phyloP scores from a whole-genome alignment of 2,113 vertebrate species.

The Bombycilla garrulus region DNA sequence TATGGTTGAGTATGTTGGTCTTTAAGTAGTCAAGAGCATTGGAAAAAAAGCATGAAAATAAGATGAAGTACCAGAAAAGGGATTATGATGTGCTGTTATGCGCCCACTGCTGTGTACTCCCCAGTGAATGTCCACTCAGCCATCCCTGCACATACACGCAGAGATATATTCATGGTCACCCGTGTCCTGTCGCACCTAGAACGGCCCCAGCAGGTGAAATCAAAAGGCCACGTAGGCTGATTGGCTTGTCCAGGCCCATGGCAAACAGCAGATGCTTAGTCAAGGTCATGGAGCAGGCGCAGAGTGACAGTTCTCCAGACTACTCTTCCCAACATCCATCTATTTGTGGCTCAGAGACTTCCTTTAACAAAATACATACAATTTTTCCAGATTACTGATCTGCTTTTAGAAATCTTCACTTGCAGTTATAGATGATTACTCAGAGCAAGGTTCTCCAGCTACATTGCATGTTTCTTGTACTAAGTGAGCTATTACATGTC shows the following conservation, averaged over 20 bases:
- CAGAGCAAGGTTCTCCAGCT: not conserved
- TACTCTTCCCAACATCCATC: not conserved
- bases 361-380: conserved; percentile 55
- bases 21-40: not conserved
- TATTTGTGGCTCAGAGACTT: not conserved
- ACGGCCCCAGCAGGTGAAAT: not conserved
- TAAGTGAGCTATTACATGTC: not conserved
- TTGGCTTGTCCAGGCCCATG: not conserved
- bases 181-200: not conserved
- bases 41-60: not conserved
- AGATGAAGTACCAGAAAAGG: not conserved
- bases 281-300: not conserved
- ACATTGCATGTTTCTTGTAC: not conserved
- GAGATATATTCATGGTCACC: rapidly evolving
- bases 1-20: not conserved
- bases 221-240: not conserved
- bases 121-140: not conserved
- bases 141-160: not conserved
- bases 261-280: conserved; percentile 9
- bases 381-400: conserved; percentile 4
- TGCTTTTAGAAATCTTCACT: conserved; percentile 15
- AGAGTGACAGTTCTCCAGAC: not conserved
- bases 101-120: not conserved
- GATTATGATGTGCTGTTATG: not conserved
- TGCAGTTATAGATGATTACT: conserved; percentile 41